These are phyloP conservation scores for Stegostoma tigrinum DNA, from an alignment of 2,113 vertebrate species.

Conservation along the genomic window DNA sequence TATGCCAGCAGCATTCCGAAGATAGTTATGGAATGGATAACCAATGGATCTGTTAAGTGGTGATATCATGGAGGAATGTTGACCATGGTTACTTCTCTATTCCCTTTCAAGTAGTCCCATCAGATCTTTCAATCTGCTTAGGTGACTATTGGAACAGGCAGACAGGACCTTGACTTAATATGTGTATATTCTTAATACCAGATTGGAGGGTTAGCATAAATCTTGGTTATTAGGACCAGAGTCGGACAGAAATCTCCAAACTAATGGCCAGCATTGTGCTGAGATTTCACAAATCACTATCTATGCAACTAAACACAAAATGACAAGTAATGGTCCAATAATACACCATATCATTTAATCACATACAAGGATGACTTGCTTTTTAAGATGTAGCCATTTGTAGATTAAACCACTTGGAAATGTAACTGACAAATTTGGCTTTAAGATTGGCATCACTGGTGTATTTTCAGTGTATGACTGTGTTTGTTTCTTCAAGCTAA, in stretches of 20 bases:
- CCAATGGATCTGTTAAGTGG: background rate
- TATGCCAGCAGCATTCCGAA: background rate
- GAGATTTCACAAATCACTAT: background rate
- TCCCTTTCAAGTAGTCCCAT: background rate
- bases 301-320: background rate
- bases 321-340: conserved; percentile 6
- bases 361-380: background rate
- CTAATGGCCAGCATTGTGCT: background rate
- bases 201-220: background rate
- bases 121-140: background rate
- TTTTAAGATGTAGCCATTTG: conserved; percentile 24
- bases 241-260: background rate
- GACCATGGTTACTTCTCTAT: background rate
- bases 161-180: background rate
- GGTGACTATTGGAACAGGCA: background rate
- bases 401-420: conserved; percentile 20
- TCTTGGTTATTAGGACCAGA: background rate
- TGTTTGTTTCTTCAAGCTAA: background rate
- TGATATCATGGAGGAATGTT: background rate
- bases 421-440: conserved; percentile 24
- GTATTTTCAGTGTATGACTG: background rate
- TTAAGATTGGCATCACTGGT: background rate
- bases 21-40: background rate
- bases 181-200: background rate
- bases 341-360: background rate